Evolutionary conservation across 2,888 invertebrate genomes (phyloP), one percentile per base, ranked within the genome.

Genomic region (Leucophenga maculata): DNA sequence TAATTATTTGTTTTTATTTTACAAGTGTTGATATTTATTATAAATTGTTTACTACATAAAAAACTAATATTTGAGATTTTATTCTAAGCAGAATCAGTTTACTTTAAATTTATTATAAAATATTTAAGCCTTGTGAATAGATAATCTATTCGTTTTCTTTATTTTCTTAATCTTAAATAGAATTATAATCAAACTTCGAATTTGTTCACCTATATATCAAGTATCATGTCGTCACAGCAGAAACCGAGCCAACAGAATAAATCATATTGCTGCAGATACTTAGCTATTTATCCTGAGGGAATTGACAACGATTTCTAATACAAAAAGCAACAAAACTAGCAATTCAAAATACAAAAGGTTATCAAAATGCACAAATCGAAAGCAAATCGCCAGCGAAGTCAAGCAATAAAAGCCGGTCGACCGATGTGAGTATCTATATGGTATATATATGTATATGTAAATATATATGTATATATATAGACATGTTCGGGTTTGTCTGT

Each of bases 361-460:
- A 80, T 80, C 80, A 81, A 74, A 70, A 72, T 77, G 78, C 77
- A 74, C 71, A 79, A 81, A 80, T 81, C 80, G 79, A 80, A 48
- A 80, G 79, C 80, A 80, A 80, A 79, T 79, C 80, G 79, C 75
- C 70, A 70, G 67, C 76, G 72, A 79, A 80, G 77, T 81, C 80
- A 81, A 80, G 80, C 80, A 81, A 81, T 81, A 79, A 80, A 64
- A 80, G 74, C 70, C 75, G 76, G 39, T 55, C 18, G 57, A 18
- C 46, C 22, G 39, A 39, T 57, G 57, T 26, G 32, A 44, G 50
- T 18, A 6, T 22, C 3, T 72, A 20, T 14, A 50, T 52, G 50
- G 8, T 72, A 20, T 14, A 50, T 52, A 54, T 62, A 39, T 60
- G 46, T 69, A 50, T 68, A 26, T 69, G 69, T 69, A 48, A n/a